phyloP scores from a whole-genome alignment of 2,888 invertebrate species.

The Heterodera filipjevi region DNA sequence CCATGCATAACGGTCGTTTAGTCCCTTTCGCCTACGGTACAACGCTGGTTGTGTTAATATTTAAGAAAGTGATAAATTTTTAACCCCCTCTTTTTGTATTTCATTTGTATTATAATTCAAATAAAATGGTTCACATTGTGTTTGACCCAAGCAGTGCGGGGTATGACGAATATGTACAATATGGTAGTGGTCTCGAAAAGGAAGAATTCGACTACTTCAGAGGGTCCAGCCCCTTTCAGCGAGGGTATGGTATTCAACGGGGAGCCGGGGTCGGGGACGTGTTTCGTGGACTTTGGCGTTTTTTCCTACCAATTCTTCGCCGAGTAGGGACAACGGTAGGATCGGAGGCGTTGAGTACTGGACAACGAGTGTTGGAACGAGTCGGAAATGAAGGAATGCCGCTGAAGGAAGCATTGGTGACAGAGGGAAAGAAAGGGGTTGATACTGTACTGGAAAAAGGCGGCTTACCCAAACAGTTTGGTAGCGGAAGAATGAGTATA shows the following conservation, averaged over 20 bases:
- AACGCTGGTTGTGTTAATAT: conserved; percentile 16
- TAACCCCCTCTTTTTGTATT: not conserved
- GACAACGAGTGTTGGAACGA: conserved; percentile 13
- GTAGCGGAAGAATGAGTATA: conserved; percentile 8
- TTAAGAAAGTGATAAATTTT: conserved; percentile 27
- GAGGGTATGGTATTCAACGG: conserved; percentile 14
- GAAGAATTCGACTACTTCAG: conserved; percentile 11
- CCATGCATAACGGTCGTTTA: conserved; percentile 5
- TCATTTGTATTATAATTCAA: no score
- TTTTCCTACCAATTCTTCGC: not conserved
- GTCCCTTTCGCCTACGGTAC: conserved; percentile 13
- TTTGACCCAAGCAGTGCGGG: conserved; percentile 25
- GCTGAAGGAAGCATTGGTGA: conserved; percentile 5
- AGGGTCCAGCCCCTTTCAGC: not conserved
- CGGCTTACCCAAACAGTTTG: conserved; percentile 20
- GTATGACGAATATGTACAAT: not conserved
- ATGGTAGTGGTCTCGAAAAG: not conserved
- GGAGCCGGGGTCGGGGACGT: conserved; percentile 10
- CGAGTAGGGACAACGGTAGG: conserved; percentile 7
- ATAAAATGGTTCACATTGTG: conserved; percentile 29
- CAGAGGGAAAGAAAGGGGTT: conserved; percentile 5
- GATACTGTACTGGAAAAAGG: conserved; percentile 18
- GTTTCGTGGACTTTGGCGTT: conserved; percentile 17
- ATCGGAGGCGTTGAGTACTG: conserved; percentile 16
- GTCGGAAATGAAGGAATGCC: conserved; percentile 17